Base-by-base conservation (phyloP, 2,888 invertebrate species). In the Chrysodeixis includens region DNA sequence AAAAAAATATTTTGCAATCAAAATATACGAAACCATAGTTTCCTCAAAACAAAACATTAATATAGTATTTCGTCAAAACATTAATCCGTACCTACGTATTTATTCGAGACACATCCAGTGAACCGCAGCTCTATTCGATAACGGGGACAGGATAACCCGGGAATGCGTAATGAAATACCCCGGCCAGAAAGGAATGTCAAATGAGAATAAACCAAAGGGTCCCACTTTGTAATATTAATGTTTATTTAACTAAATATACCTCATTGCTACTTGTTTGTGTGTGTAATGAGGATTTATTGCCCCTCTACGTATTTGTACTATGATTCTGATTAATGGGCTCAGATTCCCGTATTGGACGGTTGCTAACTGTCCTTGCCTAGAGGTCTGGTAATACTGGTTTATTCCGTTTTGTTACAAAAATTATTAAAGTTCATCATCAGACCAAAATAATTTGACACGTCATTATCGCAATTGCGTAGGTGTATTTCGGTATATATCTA, bases 161-260 rank as follows among this genome's bases (percentile, higher is more conserved):
- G 84, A 84, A 86, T 86, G 82, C 78, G 86, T 88, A 89, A 88
- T 89, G 84, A 89, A 88, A 88, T 86, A 83, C 81, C 83, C 81
- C 65, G 76, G 75, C 55, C 66, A 80, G 83, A 86, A 84, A 81
- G 86, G 86, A 88, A 88, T 88, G 88, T 85, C 85, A 84, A 87
- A 86, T 83, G 84, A 83, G 80, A 79, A 71, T 71, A 83, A 86
- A 84, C 84, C 86, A 81, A 85, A 82, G 71, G 82, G 73, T 75
- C 63, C 62, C 68, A 71, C 72, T 65, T 71, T 73, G 77, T 75
- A 87, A 85, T 85, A 86, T 85, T 86, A 86, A 86, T 84, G 83
- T 86, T 84, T 85, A 83, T 84, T 83, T 79, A 83, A 71, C 82
- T 79, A 83, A 83, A 85, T 79, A 84, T 79, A 83, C 85, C 81